Base-by-base conservation (phyloP, 2,888 invertebrate species). In the Brachynemurus nebulosus region DNA sequence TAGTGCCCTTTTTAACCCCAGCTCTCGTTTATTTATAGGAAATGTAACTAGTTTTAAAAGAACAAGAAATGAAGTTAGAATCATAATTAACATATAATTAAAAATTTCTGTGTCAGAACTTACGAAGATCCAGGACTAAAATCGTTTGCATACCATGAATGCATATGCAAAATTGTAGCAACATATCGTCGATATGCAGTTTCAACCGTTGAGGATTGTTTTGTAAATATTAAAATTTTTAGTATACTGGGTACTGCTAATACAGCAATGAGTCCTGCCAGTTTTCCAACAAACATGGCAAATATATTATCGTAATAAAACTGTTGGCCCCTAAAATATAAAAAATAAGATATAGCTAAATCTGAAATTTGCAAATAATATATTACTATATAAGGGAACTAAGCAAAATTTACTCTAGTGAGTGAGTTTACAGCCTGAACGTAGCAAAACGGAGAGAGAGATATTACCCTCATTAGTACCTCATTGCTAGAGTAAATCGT, bases 161-260 rank as follows among this genome's bases (percentile, higher is more conserved):
- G 62, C 46, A 82, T 78, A 56, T 91, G 88, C 3, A 80, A 68
- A 34, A 86, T 66, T 0, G 92, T 92, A 5, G 80, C 74, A 7
- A 86, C 62, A 59, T 92, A 92, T 53, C 92, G 69, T 48, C 70
- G 74, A 61, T 86, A 86, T 0, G 88, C 80, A 1, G 75, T 71
- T 39, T 68, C 62, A 1, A 71, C 62, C 2, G 74, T 76, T 41
- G 73, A 71, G 19, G 86, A 86, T 55, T 78, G 76, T 19, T 75
- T 71, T 0, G 90, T 85, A 52, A 77, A 74, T 3, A 78, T 65
- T 6, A 91, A 69, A 20, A 89, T 74, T 1, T 70, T 67, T 4
- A 84, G 64, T 47, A 91, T 80, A 3, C 81, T 78, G 0, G 84
- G 82, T 41, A 89, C 68, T 1, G 85, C 69, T 47, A 92, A 67